phyloP scores from a whole-genome alignment of 2,888 invertebrate genomes.

The Caenorhabditis parvicauda region DNA sequence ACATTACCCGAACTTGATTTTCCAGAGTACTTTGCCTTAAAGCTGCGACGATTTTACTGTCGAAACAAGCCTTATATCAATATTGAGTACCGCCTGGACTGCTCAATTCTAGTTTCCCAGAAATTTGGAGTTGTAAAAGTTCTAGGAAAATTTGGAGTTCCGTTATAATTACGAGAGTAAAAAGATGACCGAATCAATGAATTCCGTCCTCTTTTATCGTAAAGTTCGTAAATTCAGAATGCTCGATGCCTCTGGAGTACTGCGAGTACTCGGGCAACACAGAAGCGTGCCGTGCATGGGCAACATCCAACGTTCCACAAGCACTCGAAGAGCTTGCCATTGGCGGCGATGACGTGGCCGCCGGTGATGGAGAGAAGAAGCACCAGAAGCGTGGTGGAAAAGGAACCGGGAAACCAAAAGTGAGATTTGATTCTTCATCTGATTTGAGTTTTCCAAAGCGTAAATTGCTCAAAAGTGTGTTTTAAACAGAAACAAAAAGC shows the following conservation, averaged over 20 bases:
- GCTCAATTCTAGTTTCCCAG: no score
- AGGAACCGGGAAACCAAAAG: slow-evolving; percentile 67
- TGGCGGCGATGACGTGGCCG: slow-evolving; percentile 9
- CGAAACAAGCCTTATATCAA: no score
- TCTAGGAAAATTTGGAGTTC: background rate
- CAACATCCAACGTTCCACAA: slow-evolving; percentile 83
- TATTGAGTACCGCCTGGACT: no score
- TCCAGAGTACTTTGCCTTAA: no score
- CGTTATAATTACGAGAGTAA: background rate
- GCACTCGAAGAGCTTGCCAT: slow-evolving; percentile 28
- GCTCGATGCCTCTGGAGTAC: slow-evolving; percentile 71
- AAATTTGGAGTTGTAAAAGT: no score
- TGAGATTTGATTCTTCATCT: background rate
- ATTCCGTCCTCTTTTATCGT: no score
- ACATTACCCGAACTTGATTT: no score
- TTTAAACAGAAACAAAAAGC: background rate
- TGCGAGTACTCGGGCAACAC: slow-evolving; percentile 97
- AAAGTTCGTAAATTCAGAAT: slow-evolving; percentile 32
- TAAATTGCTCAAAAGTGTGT: slow-evolving; percentile 15
- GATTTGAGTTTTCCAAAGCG: slow-evolving; percentile 59
- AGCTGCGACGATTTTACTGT: no score
- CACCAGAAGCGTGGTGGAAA: slow-evolving; percentile 94
- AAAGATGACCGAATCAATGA: background rate
- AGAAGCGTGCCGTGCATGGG: slow-evolving; percentile 87
- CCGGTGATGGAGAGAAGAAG: slow-evolving; percentile 63